Evolutionary conservation across 2,888 invertebrate species (phyloP).

Genomic region (Chaitophorus viminalis): DNA sequence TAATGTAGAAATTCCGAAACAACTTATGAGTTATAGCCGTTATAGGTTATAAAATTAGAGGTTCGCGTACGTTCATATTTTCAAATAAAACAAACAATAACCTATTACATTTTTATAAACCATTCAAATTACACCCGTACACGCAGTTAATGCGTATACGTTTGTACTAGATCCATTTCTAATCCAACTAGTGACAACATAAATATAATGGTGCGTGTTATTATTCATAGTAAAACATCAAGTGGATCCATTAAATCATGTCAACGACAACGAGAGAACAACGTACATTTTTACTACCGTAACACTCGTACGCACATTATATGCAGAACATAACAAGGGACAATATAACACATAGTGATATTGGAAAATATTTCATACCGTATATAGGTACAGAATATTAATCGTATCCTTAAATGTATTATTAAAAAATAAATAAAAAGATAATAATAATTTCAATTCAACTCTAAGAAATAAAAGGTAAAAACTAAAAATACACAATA

Average conservation of each 20-base stretch:
- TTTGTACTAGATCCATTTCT: background rate
- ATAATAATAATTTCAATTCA: too few species aligned
- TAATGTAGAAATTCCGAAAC: background rate
- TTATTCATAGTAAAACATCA: conserved; percentile 23
- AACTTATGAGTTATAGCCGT: too few species aligned
- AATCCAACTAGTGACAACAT: conserved; percentile 8
- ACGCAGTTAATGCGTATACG: background rate
- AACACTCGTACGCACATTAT: background rate
- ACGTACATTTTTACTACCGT: background rate
- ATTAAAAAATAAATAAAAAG: too few species aligned
- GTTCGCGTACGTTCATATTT: too few species aligned
- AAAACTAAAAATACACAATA: too few species aligned
- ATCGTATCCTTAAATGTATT: too few species aligned
- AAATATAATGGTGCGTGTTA: conserved; percentile 2
- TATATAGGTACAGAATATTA: too few species aligned
- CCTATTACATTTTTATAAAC: background rate
- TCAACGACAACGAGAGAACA: background rate
- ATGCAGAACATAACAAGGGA: background rate
- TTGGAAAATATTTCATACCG: background rate
- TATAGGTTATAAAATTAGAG: too few species aligned
- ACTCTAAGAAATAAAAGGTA: too few species aligned
- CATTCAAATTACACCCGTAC: background rate
- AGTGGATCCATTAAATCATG: conserved; percentile 41
- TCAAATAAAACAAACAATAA: too few species aligned
- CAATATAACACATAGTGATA: background rate